A percentile compares a stretch with the other conserved stretches of the same genome.
Conservation (phyloP, 2,888 invertebrate genomes). For the Meliscaeva auricollis region DNA sequence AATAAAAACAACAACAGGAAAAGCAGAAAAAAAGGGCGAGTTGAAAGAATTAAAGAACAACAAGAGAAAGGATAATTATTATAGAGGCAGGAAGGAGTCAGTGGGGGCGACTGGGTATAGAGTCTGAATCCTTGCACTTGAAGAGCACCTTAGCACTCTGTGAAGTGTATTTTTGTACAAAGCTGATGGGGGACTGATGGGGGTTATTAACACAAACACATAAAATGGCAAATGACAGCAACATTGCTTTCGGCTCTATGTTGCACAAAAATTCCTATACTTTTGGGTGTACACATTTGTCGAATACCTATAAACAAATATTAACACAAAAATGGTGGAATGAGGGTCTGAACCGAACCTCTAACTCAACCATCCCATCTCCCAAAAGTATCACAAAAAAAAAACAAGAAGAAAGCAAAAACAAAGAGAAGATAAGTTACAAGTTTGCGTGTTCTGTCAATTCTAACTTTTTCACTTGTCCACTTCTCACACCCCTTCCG, state of each 20-base stretch:
- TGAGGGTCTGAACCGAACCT: neutral
- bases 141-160: neutral
- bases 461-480: constrained; percentile 74
- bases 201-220: constrained; percentile 9
- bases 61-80: constrained; percentile 47
- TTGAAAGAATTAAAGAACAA: constrained; percentile 62
- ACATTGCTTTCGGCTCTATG: constrained; percentile 9
- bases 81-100: constrained; percentile 3
- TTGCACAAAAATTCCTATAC: constrained; percentile 61
- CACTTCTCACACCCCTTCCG: constrained; percentile 33
- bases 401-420: constrained; percentile 11
- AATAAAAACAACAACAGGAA: constrained; percentile 34
- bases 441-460: constrained; percentile 76
- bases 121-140: constrained; percentile 46
- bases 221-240: constrained; percentile 54
- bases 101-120: neutral
- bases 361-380: neutral
- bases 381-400: neutral
- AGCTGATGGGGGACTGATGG: neutral
- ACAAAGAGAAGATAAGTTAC: constrained; percentile 50
- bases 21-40: constrained; percentile 43
- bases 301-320: constrained; percentile 47
- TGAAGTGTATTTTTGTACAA: neutral
- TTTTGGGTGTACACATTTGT: constrained; percentile 25
- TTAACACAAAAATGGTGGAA: constrained; percentile 27